Evolutionary conservation across 2,797 vertebrate genomes (phyloP).

Genomic region (Pipistrellus nathusii): DNA sequence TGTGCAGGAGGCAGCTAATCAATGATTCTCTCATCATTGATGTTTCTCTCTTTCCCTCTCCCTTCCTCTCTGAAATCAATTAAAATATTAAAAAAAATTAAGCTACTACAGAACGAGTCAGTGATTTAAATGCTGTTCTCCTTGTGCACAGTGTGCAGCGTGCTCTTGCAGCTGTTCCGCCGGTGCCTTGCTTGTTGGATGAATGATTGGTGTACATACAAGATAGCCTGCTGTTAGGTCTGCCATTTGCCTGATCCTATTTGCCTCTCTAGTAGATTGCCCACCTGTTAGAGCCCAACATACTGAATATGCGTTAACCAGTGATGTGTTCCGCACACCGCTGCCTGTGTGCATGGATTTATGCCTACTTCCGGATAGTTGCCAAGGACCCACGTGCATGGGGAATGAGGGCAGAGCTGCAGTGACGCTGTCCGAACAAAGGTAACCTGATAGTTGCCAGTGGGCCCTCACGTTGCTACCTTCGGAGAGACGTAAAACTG

Average conservation of each 20-base stretch:
- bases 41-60: no score
- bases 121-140: not conserved
- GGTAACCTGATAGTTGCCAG: not conserved
- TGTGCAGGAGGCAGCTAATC: no score
- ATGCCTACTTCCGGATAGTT: not conserved
- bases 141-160: not conserved
- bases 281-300: not conserved
- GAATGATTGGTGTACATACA: not conserved
- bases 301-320: not conserved
- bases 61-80: no score
- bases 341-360: not conserved
- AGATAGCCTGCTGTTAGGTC: not conserved
- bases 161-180: not conserved
- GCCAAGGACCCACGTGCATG: not conserved
- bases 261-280: not conserved
- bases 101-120: not conserved
- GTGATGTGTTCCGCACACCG: not conserved
- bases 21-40: no score
- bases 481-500: slow-evolving; percentile 25
- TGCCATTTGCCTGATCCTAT: not conserved
- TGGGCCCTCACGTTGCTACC: not conserved
- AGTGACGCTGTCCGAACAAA: not conserved
- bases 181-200: not conserved
- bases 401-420: not conserved
- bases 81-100: no score